phyloP scores from a whole-genome alignment of 2,113 vertebrate species.

The Chlamydotis undulata region DNA sequence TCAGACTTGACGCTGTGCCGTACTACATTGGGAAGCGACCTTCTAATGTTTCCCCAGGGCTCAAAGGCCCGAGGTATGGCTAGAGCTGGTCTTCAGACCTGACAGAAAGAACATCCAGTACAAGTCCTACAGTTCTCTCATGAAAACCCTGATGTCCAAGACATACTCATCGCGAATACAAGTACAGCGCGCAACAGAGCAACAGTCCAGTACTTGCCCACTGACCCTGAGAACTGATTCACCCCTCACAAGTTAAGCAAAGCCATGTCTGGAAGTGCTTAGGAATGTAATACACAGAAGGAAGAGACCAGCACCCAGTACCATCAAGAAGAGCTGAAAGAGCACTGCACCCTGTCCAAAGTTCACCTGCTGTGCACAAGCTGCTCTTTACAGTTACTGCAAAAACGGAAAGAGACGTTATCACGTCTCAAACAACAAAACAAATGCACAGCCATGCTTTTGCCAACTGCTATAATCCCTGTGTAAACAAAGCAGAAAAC shows the following conservation, averaged over 20 bases:
- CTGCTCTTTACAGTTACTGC: background rate
- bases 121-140: background rate
- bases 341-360: background rate
- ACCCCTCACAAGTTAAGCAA: background rate
- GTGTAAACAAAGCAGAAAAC: background rate
- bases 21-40: background rate
- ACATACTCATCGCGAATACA: background rate
- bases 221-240: background rate
- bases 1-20: background rate
- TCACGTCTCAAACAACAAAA: background rate
- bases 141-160: background rate
- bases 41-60: background rate
- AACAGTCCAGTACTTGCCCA: background rate
- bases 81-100: background rate
- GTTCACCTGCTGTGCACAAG: background rate
- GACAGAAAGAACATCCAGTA: background rate
- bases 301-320: background rate
- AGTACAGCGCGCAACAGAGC: background rate
- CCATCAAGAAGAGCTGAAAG: background rate
- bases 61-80: background rate
- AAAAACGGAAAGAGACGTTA: background rate
- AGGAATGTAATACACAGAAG: background rate
- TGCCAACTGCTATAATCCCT: background rate
- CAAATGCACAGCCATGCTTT: rapidly evolving
- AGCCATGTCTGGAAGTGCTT: background rate